phyloP scores from a whole-genome alignment of 2,888 invertebrate genomes.

The Drosophila anceps region DNA sequence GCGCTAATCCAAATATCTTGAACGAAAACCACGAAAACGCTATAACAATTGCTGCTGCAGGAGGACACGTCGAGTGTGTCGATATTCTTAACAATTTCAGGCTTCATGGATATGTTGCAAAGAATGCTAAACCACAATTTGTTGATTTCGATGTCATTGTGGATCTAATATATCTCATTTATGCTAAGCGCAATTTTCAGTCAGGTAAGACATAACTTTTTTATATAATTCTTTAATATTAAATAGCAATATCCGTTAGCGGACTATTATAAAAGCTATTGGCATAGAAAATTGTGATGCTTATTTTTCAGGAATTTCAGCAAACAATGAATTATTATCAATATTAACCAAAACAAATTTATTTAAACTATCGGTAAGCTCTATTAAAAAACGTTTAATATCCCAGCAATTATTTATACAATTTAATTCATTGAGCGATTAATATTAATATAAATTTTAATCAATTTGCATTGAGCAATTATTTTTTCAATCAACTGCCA shows the following conservation, averaged over 20 bases:
- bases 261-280: not conserved
- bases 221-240: not conserved
- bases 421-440: too few species aligned
- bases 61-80: conserved; percentile 52
- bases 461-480: too few species aligned
- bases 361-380: not conserved
- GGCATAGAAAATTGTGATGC: not conserved
- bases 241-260: too few species aligned
- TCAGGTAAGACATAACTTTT: conserved; percentile 42
- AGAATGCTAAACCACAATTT: conserved; percentile 51
- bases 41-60: conserved; percentile 37
- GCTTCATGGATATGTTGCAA: conserved; percentile 33
- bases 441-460: too few species aligned
- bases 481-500: not conserved
- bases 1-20: conserved; percentile 61
- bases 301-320: not conserved
- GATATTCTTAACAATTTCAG: conserved; percentile 51
- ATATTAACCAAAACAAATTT: not conserved
- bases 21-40: conserved; percentile 55
- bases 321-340: not conserved
- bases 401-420: too few species aligned
- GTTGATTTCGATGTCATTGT: conserved; percentile 59
- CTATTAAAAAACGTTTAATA: too few species aligned
- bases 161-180: conserved; percentile 56
- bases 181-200: conserved; percentile 29